A percentile compares a stretch with the other conserved stretches of the same genome.
phyloP scores from a whole-genome alignment of 2,888 invertebrate species.

The Cerceris rybyensis region DNA sequence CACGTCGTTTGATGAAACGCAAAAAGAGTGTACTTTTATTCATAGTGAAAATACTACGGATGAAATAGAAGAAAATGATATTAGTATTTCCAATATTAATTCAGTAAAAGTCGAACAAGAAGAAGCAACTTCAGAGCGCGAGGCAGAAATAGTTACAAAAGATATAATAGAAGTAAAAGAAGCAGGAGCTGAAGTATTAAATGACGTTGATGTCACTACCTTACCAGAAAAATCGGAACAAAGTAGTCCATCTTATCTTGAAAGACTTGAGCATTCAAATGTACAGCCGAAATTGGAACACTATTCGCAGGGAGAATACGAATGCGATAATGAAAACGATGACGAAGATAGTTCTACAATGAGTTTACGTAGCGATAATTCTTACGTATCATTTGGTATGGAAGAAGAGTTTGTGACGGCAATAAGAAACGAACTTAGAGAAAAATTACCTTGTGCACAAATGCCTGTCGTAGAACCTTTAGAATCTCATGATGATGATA shows the following conservation, averaged over 20 bases:
- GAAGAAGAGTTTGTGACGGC: constrained; percentile 89
- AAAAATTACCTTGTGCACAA: constrained; percentile 88
- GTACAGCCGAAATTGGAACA: constrained; percentile 3
- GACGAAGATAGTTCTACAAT: constrained; percentile 83
- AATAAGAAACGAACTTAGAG: constrained; percentile 87
- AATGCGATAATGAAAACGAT: constrained; percentile 63
- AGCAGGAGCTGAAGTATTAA: constrained; percentile 1
- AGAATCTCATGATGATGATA: constrained; percentile 74
- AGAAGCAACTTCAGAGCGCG: constrained; percentile 4
- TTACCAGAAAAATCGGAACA: too few relatives aligned
- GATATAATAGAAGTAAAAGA: not conserved
- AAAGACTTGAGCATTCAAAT: not conserved
- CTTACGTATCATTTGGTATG: constrained; percentile 84
- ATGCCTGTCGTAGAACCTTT: constrained; percentile 77
- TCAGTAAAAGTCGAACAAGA: not conserved
- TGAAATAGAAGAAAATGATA: constrained; percentile 21
- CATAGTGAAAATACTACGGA: constrained; percentile 7
- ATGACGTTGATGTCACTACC: too few relatives aligned
- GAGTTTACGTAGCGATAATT: constrained; percentile 82
- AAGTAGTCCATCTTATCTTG: too few relatives aligned
- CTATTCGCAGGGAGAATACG: too few relatives aligned
- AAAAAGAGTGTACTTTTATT: constrained; percentile 26
- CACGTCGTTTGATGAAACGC: constrained; percentile 1
- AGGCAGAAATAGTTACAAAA: constrained; percentile 1
- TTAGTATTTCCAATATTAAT: constrained; percentile 10